phyloP scores from a whole-genome alignment of 2,888 invertebrate species.

The Drosophila melanosoma region DNA sequence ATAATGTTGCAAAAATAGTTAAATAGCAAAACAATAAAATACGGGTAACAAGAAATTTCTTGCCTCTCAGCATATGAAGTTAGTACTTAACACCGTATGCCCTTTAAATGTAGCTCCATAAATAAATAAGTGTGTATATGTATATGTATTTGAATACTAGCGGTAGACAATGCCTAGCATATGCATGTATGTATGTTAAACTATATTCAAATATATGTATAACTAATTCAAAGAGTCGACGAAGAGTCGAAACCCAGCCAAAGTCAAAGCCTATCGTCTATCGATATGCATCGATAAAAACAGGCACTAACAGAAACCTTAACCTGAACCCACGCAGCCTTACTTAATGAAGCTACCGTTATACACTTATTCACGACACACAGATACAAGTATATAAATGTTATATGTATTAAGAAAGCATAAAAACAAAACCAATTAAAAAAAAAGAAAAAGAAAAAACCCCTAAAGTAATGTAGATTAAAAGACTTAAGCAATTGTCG shows the following conservation, averaged over 20 bases:
- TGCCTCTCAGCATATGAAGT: conserved; percentile 27
- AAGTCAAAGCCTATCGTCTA: background rate
- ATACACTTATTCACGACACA: conserved; percentile 8
- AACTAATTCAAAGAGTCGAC: conserved; percentile 1
- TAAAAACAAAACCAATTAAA: background rate
- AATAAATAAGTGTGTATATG: conserved; percentile 29
- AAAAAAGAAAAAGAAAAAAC: conserved; percentile 21
- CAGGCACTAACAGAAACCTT: conserved; percentile 8
- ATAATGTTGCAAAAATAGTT: conserved; percentile 23
- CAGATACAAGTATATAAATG: conserved; percentile 42
- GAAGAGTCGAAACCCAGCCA: background rate
- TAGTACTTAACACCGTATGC: conserved; percentile 11
- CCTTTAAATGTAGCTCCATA: conserved; percentile 27
- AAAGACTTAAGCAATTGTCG: conserved; percentile 84
- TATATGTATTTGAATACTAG: conserved; percentile 22
- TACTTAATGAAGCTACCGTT: conserved; percentile 35
- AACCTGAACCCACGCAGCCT: conserved; percentile 39
- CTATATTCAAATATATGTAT: conserved; percentile 10
- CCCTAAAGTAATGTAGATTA: conserved; percentile 77
- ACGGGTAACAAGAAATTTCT: conserved; percentile 55
- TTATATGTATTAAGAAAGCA: conserved; percentile 37
- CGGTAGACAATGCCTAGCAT: conserved; percentile 30
- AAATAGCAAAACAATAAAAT: conserved; percentile 25
- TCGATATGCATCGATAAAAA: conserved; percentile 4
- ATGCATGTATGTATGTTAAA: conserved; percentile 26